phyloP scores from a whole-genome alignment of 2,888 invertebrate species.

The Coelogynopora nodosa region DNA sequence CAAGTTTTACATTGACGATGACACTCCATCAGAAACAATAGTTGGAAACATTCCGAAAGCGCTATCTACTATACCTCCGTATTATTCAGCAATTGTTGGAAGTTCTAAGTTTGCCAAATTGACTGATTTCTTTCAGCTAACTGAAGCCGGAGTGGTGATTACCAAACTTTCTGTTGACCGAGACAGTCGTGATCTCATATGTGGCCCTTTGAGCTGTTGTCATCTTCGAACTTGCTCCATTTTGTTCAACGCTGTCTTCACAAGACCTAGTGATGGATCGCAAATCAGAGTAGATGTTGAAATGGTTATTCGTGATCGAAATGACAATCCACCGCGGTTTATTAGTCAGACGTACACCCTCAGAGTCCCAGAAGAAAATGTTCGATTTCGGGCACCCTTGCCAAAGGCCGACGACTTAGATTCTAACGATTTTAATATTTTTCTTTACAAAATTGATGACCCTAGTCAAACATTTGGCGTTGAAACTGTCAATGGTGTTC shows the following conservation, averaged over 20 bases:
- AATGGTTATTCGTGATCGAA: constrained; percentile 26
- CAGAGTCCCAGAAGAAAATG: constrained; percentile 28
- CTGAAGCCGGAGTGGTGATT: background rate
- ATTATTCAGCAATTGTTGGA: constrained; percentile 4
- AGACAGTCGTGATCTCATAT: constrained; percentile 35
- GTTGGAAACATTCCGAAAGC: background rate
- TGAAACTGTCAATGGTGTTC: constrained; percentile 31
- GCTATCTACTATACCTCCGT: background rate
- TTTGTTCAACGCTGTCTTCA: background rate
- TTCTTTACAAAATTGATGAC: constrained; percentile 2
- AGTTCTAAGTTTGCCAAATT: constrained; percentile 30
- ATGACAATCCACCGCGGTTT: constrained; percentile 39
- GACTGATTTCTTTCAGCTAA: constrained; percentile 33
- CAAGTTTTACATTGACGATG: background rate
- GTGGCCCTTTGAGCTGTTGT: constrained; percentile 40
- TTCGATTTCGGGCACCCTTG: background rate
- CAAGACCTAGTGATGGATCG: background rate
- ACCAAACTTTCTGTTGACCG: constrained; percentile 33
- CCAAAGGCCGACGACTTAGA: constrained; percentile 35
- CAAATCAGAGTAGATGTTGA: constrained; percentile 1
- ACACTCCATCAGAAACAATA: background rate
- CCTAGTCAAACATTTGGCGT: constrained; percentile 19
- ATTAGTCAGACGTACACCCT: background rate
- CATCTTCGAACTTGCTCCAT: background rate
- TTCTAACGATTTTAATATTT: background rate